Percentiles rank a stretch among this genome's conserved stretches.
phyloP scores from a whole-genome alignment of 2,113 vertebrate species.

The Forbesichthys agassizii region DNA sequence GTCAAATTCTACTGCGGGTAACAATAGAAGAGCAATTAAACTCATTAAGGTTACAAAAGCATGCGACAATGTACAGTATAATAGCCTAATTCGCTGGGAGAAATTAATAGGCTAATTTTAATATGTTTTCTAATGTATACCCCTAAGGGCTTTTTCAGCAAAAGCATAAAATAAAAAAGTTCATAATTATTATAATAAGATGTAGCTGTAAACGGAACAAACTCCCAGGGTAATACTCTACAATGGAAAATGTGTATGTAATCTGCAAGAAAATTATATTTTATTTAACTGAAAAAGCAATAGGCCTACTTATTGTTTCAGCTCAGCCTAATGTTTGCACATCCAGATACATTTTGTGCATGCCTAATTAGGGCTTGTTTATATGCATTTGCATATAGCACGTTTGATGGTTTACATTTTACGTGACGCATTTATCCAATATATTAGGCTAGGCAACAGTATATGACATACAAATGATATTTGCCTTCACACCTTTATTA shows the following conservation, averaged over 20 bases:
- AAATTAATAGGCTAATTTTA: conserved; percentile 21
- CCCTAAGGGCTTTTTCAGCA: neutral
- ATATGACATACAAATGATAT: neutral
- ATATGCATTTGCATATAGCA: neutral
- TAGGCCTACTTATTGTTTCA: neutral
- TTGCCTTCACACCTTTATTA: neutral
- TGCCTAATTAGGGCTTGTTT: conserved; percentile 26
- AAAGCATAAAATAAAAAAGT: neutral
- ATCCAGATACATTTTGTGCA: neutral
- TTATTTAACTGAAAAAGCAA: conserved; percentile 6
- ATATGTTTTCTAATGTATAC: neutral
- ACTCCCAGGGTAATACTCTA: too few species aligned
- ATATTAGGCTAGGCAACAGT: neutral
- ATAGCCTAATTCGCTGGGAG: conserved; percentile 50
- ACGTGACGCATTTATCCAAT: neutral
- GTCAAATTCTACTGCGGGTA: conserved; percentile 50
- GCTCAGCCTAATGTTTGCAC: neutral
- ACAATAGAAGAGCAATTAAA: conserved; percentile 63
- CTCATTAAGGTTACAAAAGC: conserved; percentile 58
- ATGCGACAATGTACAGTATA: conserved; percentile 22
- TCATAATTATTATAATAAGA: neutral
- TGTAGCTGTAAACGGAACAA: too few species aligned
- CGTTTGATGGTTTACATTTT: neutral
- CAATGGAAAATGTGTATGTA: too few species aligned
- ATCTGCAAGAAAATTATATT: neutral